A percentile compares a stretch with the other conserved stretches of the same genome.
These are phyloP conservation scores for Brachypteracias leptosomus DNA, from an alignment of 2,113 vertebrate species.

Conservation along the genomic window DNA sequence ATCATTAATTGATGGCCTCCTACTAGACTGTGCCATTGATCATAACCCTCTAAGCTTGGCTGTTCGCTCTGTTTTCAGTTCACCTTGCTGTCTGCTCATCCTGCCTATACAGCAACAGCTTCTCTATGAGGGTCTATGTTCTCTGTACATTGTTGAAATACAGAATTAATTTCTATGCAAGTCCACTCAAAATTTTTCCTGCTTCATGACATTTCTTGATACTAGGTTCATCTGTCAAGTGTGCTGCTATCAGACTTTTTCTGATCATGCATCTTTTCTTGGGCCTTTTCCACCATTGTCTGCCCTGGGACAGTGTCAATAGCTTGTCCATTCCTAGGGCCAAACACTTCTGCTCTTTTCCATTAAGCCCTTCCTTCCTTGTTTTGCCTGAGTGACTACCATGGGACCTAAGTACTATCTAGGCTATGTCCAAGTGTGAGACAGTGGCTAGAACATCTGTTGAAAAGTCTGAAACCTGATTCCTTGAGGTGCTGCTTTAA, in stretches of 20 bases:
- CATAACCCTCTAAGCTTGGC: neutral
- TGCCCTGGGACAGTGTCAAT: neutral
- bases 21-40: neutral
- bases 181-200: neutral
- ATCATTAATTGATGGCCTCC: neutral
- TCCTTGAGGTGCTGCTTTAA: neutral
- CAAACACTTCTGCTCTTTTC: neutral
- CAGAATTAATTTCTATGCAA: neutral
- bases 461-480: neutral
- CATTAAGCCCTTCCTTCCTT: neutral
- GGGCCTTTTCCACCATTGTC: neutral
- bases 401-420: neutral
- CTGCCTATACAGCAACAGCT: neutral
- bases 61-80: neutral
- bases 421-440: neutral
- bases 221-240: neutral
- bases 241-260: neutral
- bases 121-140: neutral
- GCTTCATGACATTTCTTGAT: neutral
- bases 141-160: neutral
- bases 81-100: neutral
- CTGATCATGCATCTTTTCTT: neutral
- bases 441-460: neutral
- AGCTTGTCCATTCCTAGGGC: neutral
- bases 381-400: neutral